Evolutionary conservation across 2,888 invertebrate species (phyloP), one percentile per base, ranked within the genome.

Genomic region (Nyleta sp.): DNA sequence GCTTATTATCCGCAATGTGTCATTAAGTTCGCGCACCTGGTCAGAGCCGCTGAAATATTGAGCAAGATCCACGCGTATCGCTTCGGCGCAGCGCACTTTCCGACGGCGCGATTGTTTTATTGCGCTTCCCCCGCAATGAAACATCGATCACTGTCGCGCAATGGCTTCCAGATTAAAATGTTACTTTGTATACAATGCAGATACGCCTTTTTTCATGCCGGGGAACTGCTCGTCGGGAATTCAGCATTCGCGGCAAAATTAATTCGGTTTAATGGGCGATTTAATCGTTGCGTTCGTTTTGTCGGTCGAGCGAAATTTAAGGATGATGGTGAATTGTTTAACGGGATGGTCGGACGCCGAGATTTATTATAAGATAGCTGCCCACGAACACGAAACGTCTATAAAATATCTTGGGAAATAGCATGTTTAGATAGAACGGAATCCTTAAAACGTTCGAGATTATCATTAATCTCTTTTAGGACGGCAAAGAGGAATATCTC

Each of bases 261-360:
- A 70, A 70, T 70, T 59, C 13, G 13, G 28, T 35, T 70, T 70
- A 70, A 70, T 40, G 40, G 59, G 8, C 50, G 42, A 70, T 70
- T 70, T 50, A 50, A 59, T 55, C 44, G 38, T 35, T 22, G 13
- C 20, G 44, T 31, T 55, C 24, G 46, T 46, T 67, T 67, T 46
- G 67, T 44, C 44, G 22, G 15, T 44, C n/a, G n/a, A n/a, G 6
- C 64, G 35, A 52, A 64, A 64, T 52, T 52, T 64, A 52, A 40
- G 40, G 64, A 64, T 64, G 18, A 50, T 18, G 40, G 13, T 64
- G n/a, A 52, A 64, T 64, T 50, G 48, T 64, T 64, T 52, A 52
- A 20, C 17, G 20, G 18, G 15, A 60, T 15, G 22, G 48, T 15
- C 44, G 35, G 18, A 40, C 40, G 64, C 35, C 18, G 28, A 64